Conservation (phyloP, 2,113 vertebrate species). For the Xiphophorus couchianus region DNA sequence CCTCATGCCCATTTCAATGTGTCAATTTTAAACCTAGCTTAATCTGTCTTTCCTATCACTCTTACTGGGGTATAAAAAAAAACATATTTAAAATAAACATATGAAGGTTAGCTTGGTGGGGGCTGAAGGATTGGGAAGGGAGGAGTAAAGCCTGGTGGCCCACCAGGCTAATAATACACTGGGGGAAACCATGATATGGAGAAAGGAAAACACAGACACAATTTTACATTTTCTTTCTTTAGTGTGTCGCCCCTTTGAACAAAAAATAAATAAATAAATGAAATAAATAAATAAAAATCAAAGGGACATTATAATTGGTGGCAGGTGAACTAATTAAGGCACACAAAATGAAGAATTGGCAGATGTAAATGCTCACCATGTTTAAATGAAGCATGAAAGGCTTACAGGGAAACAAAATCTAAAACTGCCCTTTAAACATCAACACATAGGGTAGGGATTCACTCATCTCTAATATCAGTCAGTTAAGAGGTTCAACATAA, state of each 20-base stretch:
- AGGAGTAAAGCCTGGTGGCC: too few relatives aligned
- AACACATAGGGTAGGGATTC: conserved; percentile 9
- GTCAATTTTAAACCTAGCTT: too few relatives aligned
- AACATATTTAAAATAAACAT: too few relatives aligned
- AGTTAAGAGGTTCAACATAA: background rate
- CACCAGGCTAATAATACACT: too few relatives aligned
- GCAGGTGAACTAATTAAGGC: conserved; percentile 70
- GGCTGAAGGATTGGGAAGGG: too few relatives aligned
- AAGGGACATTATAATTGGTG: conserved; percentile 67
- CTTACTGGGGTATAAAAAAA: too few relatives aligned
- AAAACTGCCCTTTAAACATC: conserved; percentile 4
- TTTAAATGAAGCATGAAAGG: conserved; percentile 14
- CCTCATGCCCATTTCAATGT: too few relatives aligned
- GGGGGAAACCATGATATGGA: background rate
- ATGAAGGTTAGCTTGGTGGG: too few relatives aligned
- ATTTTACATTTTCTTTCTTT: conserved; percentile 2
- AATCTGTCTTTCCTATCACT: too few relatives aligned
- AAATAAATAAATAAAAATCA: conserved; percentile 10
- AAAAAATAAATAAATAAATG: background rate
- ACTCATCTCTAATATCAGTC: background rate
- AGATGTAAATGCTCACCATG: conserved; percentile 25
- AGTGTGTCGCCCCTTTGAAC: too few relatives aligned
- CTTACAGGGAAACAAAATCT: conserved; percentile 3
- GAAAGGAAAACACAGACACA: conserved; percentile 6
- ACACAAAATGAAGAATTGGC: conserved; percentile 50